phyloP scores from a whole-genome alignment of 1,140 invertebrate species.

The Neodiprion lecontei region DNA sequence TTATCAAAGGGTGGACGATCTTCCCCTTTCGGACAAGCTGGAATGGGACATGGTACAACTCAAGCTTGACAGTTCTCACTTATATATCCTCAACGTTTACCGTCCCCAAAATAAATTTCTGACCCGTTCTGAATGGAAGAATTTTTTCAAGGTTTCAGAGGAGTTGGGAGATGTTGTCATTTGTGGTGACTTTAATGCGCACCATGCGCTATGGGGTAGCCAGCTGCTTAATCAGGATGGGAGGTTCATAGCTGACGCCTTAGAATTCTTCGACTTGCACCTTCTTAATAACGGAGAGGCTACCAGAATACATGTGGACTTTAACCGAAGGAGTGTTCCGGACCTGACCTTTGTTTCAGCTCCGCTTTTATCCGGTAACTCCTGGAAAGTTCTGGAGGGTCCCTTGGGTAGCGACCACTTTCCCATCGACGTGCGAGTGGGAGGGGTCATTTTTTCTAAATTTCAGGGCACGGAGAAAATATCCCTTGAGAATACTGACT shows the following conservation, averaged over 20 bases:
- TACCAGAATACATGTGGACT: not conserved
- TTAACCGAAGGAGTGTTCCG: not conserved
- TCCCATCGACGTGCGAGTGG: not conserved
- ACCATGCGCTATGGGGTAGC: slow-evolving; percentile 26
- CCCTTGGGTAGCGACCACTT: not conserved
- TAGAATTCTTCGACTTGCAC: not conserved
- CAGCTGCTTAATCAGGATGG: not conserved
- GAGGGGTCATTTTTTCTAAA: not conserved
- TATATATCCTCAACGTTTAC: slow-evolving; percentile 15
- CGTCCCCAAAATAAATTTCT: not conserved
- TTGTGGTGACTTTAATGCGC: slow-evolving; percentile 28
- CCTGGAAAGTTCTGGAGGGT: not conserved
- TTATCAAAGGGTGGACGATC: not conserved
- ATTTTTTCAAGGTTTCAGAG: not conserved
- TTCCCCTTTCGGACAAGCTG: not conserved
- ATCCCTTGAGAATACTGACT: not conserved
- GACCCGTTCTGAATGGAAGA: not conserved
- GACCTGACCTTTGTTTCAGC: not conserved
- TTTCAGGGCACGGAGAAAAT: not conserved
- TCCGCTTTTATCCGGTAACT: not conserved
- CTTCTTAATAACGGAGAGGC: not conserved
- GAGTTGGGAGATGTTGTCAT: not conserved
- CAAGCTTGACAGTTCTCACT: not conserved
- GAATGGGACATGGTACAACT: slow-evolving; percentile 18
- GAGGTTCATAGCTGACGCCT: not conserved